Evolutionary conservation across 2,113 vertebrate genomes (phyloP).

Genomic region (Hiodon tergisus): DNA sequence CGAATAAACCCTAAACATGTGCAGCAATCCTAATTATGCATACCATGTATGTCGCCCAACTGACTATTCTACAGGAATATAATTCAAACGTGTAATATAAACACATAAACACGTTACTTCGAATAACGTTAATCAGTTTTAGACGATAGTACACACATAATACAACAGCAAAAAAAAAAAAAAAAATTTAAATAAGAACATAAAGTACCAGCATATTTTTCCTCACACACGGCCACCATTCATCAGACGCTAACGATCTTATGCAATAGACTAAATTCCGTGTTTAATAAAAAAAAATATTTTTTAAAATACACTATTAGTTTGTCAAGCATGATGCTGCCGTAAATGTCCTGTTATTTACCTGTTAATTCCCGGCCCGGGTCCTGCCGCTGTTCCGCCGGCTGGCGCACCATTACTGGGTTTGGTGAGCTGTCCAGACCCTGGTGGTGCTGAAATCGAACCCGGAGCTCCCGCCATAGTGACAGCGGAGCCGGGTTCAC

Average conservation of each 20-base stretch:
- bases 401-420: constrained; percentile 66
- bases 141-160: background rate
- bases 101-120: no score
- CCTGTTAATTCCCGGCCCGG: constrained; percentile 59
- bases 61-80: no score
- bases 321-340: background rate
- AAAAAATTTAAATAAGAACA: constrained; percentile 12
- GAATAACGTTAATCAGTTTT: background rate
- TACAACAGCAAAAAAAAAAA: background rate
- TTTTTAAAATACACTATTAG: background rate
- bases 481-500: constrained; percentile 52
- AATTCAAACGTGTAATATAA: no score
- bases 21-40: background rate
- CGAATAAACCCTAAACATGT: background rate
- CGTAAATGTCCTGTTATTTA: constrained; percentile 30
- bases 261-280: background rate
- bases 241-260: background rate
- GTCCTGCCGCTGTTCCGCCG: constrained; percentile 58
- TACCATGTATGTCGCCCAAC: background rate
- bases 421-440: constrained; percentile 59
- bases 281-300: background rate
- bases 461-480: constrained; percentile 52
- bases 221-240: background rate
- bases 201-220: constrained; percentile 1
- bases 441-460: constrained; percentile 44